Conservation (phyloP, 2,113 vertebrate species). For the Syngnathus typhle region DNA sequence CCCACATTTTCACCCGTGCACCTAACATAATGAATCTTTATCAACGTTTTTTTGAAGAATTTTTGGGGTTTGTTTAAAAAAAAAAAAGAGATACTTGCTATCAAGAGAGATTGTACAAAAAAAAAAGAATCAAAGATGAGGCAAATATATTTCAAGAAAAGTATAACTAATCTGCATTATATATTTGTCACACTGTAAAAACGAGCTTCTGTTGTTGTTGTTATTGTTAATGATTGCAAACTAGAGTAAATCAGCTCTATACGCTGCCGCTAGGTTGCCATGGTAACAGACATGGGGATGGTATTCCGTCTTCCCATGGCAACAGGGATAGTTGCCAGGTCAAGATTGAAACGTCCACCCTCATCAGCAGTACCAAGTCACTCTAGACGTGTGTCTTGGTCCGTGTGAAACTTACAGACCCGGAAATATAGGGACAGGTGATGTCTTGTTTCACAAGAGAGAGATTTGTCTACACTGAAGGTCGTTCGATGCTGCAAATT, state of each 20-base stretch:
- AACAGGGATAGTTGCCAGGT: conserved; percentile 63
- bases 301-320: conserved; percentile 60
- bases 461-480: not conserved
- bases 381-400: conserved; percentile 12
- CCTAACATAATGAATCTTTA: too few relatives aligned
- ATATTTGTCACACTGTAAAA: not conserved
- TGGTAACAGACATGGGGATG: conserved; percentile 62
- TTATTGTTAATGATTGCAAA: conserved; percentile 25
- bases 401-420: not conserved
- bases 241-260: conserved; percentile 57
- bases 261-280: conserved; percentile 51
- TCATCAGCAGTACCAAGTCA: conserved; percentile 46
- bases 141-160: too few relatives aligned
- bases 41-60: too few relatives aligned
- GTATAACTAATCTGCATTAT: too few relatives aligned
- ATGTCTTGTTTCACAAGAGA: not conserved
- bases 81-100: too few relatives aligned
- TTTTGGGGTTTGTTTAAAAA: too few relatives aligned
- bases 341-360: conserved; percentile 56
- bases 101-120: too few relatives aligned
- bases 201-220: conserved; percentile 18
- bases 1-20: too few relatives aligned
- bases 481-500: not conserved
- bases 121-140: too few relatives aligned
- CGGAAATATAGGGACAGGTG: not conserved